Conservation (phyloP, 2,113 vertebrate species). For the Cynopterus brachyotis region DNA sequence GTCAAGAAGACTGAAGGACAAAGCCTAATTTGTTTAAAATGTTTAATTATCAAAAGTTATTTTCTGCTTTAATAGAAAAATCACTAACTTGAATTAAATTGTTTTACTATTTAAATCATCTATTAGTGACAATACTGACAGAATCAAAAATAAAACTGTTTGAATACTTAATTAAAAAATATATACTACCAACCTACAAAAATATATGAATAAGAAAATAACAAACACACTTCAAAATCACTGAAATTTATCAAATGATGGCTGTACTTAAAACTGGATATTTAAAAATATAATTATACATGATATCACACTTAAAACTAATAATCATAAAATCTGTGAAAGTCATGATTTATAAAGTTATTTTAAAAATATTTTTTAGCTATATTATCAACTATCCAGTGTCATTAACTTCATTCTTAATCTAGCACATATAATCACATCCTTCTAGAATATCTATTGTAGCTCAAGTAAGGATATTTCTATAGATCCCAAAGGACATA, state of each 20-base stretch:
- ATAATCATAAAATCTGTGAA: neutral
- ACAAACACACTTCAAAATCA: conserved; percentile 20
- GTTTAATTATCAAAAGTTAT: conserved; percentile 11
- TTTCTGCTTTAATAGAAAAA: conserved; percentile 21
- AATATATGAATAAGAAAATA: neutral
- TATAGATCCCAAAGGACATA: neutral
- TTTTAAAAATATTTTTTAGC: neutral
- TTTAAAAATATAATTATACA: neutral
- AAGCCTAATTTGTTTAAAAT: conserved; percentile 11
- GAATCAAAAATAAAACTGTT: neutral
- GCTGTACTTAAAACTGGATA: neutral
- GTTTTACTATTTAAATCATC: neutral
- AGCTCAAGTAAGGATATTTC: neutral
- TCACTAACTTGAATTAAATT: neutral
- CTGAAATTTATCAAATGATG: neutral
- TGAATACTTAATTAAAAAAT: neutral
- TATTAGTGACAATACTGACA: neutral
- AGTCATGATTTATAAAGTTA: neutral
- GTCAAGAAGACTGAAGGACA: neutral
- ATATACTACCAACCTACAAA: neutral
- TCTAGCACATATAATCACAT: neutral
- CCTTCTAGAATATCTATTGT: neutral
- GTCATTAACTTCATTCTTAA: neutral
- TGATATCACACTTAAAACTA: neutral
- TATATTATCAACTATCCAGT: neutral